A percentile compares a stretch with the other conserved stretches of the same genome.
Evolutionary conservation across 2,113 vertebrate genomes (phyloP).

Genomic region (Vidua chalybeata): DNA sequence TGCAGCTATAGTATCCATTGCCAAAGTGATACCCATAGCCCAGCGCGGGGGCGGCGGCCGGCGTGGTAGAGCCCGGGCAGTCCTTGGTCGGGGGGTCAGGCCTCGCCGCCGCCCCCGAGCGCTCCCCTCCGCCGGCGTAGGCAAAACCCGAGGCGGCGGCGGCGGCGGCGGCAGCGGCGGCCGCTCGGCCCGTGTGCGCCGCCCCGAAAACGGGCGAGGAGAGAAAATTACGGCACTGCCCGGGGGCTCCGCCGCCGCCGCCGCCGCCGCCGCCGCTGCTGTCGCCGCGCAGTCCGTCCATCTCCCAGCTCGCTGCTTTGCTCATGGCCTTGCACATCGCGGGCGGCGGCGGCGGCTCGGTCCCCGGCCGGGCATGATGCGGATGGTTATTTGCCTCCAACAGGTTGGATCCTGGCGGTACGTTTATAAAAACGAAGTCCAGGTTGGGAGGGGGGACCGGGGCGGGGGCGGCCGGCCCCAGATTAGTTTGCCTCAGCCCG

Average conservation of each 20-base stretch:
- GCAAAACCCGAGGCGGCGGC: slow-evolving; percentile 68
- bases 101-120: slow-evolving; percentile 70
- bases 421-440: slow-evolving; percentile 81
- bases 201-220: slow-evolving; percentile 76
- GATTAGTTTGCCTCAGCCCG: slow-evolving; percentile 64
- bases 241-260: slow-evolving; percentile 38
- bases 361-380: slow-evolving; percentile 64
- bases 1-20: slow-evolving; percentile 86
- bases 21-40: slow-evolving; percentile 86
- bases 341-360: slow-evolving; percentile 6
- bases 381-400: slow-evolving; percentile 69
- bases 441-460: slow-evolving; percentile 72
- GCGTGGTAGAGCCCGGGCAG: slow-evolving; percentile 65
- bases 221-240: slow-evolving; percentile 78
- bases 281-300: slow-evolving; percentile 76
- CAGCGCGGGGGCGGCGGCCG: slow-evolving; percentile 72
- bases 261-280: slow-evolving; percentile 43
- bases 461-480: slow-evolving; percentile 69
- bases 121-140: slow-evolving; percentile 75
- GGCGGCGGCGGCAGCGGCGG: slow-evolving; percentile 55
- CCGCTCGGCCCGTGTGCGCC: slow-evolving; percentile 70
- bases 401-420: slow-evolving; percentile 80
- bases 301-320: slow-evolving; percentile 75
- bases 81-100: slow-evolving; percentile 72
- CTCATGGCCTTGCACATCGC: slow-evolving; percentile 75